Conservation (phyloP, 2,113 vertebrate species). For the Tyto alba region DNA sequence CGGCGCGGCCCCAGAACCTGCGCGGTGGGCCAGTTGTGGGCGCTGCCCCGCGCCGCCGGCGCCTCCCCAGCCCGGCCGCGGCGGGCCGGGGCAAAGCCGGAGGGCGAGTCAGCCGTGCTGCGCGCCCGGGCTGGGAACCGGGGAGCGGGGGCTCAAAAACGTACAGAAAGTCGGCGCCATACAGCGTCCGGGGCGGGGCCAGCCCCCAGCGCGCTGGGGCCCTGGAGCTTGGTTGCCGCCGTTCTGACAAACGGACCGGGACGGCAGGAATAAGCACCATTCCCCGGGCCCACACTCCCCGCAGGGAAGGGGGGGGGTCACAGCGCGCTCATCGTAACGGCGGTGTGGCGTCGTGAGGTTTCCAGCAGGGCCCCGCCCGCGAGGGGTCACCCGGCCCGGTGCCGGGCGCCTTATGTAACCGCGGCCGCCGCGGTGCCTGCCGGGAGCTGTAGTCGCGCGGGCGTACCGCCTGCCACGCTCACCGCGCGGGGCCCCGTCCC, state of each 20-base stretch:
- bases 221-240: background rate
- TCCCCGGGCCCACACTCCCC: rapidly evolving
- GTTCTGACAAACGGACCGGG: background rate
- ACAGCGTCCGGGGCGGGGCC: background rate
- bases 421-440: background rate
- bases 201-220: rapidly evolving
- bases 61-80: rapidly evolving
- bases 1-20: background rate
- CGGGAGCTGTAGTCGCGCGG: conserved; percentile 22
- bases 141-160: rapidly evolving
- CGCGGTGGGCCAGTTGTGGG: rapidly evolving
- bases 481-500: rapidly evolving
- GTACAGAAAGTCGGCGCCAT: rapidly evolving
- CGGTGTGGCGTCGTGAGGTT: no score
- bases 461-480: background rate
- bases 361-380: rapidly evolving
- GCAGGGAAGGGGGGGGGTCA: no score
- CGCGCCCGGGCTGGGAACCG: rapidly evolving
- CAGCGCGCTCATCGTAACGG: no score
- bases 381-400: rapidly evolving
- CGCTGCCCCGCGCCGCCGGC: rapidly evolving
- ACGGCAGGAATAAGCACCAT: rapidly evolving
- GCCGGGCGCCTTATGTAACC: background rate
- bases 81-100: rapidly evolving
- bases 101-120: rapidly evolving